These are phyloP conservation scores for Liparis tanakae DNA, from an alignment of 2,797 vertebrate genomes.

Conservation along the genomic window DNA sequence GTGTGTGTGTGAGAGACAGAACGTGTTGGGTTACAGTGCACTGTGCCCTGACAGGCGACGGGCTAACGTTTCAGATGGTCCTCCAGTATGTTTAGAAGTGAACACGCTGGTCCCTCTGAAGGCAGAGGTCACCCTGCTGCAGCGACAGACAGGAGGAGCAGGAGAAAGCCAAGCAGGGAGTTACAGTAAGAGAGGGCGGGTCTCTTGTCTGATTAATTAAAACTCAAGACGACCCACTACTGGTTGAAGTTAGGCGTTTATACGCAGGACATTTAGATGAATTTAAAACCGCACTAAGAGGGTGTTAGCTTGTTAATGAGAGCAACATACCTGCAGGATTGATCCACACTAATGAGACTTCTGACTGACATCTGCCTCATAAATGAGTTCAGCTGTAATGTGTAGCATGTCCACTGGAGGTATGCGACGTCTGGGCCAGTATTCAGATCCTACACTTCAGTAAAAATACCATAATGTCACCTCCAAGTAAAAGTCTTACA, in stretches of 20 bases:
- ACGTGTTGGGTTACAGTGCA: constrained; percentile 58
- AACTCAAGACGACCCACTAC: constrained; percentile 12
- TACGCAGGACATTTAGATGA: constrained; percentile 20
- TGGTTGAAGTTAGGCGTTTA: constrained; percentile 27
- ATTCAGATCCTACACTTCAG: not conserved
- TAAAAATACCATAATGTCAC: not conserved
- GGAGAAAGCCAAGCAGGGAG: constrained; percentile 19
- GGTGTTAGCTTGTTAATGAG: constrained; percentile 3
- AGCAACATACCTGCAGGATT: no score
- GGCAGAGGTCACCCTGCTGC: constrained; percentile 71
- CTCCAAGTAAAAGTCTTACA: not conserved
- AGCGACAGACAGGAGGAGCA: constrained; percentile 37
- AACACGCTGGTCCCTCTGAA: constrained; percentile 55
- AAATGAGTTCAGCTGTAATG: constrained; percentile 33
- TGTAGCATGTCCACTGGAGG: not conserved
- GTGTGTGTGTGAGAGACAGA: constrained; percentile 3
- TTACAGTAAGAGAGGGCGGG: constrained; percentile 23
- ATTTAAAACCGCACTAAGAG: constrained; percentile 6
- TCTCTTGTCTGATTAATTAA: constrained; percentile 20
- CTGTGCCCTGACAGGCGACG: constrained; percentile 47
- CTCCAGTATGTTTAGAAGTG: constrained; percentile 67
- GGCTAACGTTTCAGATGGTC: constrained; percentile 70
- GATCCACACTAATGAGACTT: constrained; percentile 1
- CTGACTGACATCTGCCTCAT: constrained; percentile 11
- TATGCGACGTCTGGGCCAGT: not conserved